Percentiles rank a stretch among this genome's conserved stretches.
Conservation (phyloP, 2,797 vertebrate species). For the Cichlasoma orientale region DNA sequence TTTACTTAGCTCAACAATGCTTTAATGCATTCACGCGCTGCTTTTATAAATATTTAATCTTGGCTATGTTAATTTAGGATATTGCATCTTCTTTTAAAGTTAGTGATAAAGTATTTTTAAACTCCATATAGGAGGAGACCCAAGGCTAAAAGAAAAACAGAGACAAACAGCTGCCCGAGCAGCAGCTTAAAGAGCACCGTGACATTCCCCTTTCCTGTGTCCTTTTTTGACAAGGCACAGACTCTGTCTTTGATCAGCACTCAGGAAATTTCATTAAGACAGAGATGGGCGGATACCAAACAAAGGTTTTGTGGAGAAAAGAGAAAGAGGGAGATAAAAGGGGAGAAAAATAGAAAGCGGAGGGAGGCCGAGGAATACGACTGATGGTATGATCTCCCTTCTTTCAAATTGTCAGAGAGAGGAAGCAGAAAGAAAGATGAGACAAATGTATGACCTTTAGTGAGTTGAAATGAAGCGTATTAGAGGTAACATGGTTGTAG, state of each 20-base stretch:
- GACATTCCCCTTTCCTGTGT: conserved; percentile 58
- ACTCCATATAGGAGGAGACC: background rate
- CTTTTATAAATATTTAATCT: background rate
- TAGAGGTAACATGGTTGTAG: background rate
- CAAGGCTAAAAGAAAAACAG: conserved; percentile 21
- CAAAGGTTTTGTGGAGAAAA: conserved; percentile 58
- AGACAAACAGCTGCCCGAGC: conserved; percentile 29
- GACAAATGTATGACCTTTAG: background rate
- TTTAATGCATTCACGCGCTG: background rate
- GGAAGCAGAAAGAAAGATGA: background rate
- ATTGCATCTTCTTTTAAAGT: background rate
- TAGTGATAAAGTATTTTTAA: background rate
- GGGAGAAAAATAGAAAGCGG: conserved; percentile 29
- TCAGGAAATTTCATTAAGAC: conserved; percentile 78
- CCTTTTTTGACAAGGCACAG: conserved; percentile 62
- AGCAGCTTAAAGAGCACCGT: conserved; percentile 39
- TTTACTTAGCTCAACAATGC: background rate
- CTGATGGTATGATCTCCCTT: conserved; percentile 4
- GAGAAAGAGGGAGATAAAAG: conserved; percentile 61
- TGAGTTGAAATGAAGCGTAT: background rate
- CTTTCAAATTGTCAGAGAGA: background rate
- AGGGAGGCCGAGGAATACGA: background rate
- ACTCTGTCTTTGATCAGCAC: conserved; percentile 72
- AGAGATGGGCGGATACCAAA: conserved; percentile 68
- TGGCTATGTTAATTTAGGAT: background rate